phyloP scores from a whole-genome alignment of 2,113 vertebrate genomes.

The Cryptotis parvus region DNA sequence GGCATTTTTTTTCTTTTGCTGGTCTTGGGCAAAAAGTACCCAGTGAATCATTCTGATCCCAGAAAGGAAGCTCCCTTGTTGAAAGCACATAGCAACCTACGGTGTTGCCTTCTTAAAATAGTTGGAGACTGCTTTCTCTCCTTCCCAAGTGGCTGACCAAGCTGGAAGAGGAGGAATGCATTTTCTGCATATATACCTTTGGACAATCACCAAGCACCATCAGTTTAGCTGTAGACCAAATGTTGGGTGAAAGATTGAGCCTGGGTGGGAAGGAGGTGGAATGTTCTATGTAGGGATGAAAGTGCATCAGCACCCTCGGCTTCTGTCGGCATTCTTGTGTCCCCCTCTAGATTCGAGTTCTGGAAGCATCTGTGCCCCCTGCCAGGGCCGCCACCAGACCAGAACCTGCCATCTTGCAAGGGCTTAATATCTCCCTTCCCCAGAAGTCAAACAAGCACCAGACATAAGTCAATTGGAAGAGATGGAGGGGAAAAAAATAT shows the following conservation, averaged over 20 bases:
- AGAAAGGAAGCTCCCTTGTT: constrained; percentile 68
- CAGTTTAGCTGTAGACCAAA: background rate
- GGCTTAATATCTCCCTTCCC: background rate
- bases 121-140: constrained; percentile 53
- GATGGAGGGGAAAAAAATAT: background rate
- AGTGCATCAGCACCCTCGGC: fast-evolving
- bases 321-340: background rate
- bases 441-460: background rate
- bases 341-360: background rate
- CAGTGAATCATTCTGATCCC: constrained; percentile 71
- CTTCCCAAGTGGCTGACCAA: constrained; percentile 53
- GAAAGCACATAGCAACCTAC: constrained; percentile 63
- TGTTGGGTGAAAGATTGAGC: background rate
- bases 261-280: background rate
- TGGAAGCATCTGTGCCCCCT: background rate
- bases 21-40: constrained; percentile 49
- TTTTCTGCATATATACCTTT: background rate
- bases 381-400: background rate
- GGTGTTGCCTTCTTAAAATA: constrained; percentile 78
- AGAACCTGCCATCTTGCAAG: background rate
- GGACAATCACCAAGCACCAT: background rate
- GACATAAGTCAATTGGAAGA: background rate
- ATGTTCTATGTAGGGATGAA: background rate
- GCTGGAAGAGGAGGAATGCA: constrained; percentile 49
- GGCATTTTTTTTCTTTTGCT: background rate